These are phyloP conservation scores for Gymnobelideus leadbeateri DNA, from an alignment of 2,113 vertebrate genomes.

Conservation along the genomic window DNA sequence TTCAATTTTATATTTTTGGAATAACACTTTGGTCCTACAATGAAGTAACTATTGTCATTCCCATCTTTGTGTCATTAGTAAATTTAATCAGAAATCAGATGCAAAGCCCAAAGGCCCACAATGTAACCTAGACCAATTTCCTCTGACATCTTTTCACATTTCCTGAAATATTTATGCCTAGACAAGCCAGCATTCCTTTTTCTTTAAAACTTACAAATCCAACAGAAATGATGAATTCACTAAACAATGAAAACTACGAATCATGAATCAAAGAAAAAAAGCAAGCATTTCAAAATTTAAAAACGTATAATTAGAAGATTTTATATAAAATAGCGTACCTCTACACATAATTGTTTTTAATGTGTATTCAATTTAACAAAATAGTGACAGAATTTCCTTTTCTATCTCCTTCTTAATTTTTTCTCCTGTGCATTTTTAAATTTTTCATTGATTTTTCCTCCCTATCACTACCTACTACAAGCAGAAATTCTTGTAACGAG, in stretches of 20 bases:
- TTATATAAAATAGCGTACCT: neutral
- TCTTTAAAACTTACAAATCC: neutral
- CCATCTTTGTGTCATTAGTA: neutral
- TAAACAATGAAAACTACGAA: neutral
- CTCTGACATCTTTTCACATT: neutral
- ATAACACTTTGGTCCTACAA: neutral
- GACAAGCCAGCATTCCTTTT: neutral
- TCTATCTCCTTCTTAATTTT: neutral
- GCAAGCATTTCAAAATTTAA: neutral
- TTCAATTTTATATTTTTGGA: neutral
- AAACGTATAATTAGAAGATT: neutral
- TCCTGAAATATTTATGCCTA: neutral
- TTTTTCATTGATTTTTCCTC: neutral
- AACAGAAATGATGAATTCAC: neutral
- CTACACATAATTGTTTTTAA: neutral
- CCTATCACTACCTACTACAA: neutral
- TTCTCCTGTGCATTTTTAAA: neutral
- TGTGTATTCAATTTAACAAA: neutral
- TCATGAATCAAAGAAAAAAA: neutral
- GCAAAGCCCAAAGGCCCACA: neutral
- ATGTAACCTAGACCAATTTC: neutral
- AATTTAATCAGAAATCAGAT: neutral
- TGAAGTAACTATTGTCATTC: neutral
- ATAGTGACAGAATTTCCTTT: neutral
- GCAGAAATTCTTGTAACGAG: neutral